These are phyloP conservation scores for Helostoma temminkii DNA, from an alignment of 2,797 vertebrate species.

Conservation along the genomic window DNA sequence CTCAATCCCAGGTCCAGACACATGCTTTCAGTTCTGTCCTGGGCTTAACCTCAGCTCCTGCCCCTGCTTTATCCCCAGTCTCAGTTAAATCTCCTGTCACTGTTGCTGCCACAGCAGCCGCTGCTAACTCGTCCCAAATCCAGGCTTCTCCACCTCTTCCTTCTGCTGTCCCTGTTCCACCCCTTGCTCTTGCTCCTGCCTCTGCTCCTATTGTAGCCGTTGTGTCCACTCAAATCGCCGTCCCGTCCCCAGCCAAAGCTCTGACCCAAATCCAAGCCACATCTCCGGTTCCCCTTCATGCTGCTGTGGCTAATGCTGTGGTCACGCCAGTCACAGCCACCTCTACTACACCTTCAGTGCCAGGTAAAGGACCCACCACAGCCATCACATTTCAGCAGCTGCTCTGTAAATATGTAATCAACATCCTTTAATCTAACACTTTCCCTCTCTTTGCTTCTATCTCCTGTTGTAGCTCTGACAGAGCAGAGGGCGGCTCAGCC, in stretches of 20 bases:
- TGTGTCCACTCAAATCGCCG: constrained; percentile 57
- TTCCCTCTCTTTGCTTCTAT: neutral
- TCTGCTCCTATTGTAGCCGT: constrained; percentile 67
- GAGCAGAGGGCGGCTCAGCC: constrained; percentile 73
- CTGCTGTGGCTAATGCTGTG: constrained; percentile 65
- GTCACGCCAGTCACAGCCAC: constrained; percentile 83
- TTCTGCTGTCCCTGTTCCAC: constrained; percentile 59
- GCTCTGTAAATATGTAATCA: neutral
- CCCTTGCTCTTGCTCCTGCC: constrained; percentile 60
- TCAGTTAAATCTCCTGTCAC: constrained; percentile 14
- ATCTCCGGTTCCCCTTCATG: constrained; percentile 57
- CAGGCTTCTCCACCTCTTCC: constrained; percentile 57
- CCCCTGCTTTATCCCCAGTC: constrained; percentile 37
- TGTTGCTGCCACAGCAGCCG: constrained; percentile 7
- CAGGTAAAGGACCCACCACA: constrained; percentile 83
- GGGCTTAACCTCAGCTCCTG: constrained; percentile 37
- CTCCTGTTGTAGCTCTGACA: constrained; percentile 67
- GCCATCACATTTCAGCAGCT: neutral
- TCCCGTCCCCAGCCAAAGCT: constrained; percentile 59
- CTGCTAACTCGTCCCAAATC: constrained; percentile 21
- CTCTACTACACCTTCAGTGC: constrained; percentile 84
- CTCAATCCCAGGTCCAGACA: constrained; percentile 51
- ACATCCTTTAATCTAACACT: neutral
- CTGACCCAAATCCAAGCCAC: constrained; percentile 63
- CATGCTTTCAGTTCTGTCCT: constrained; percentile 23